Percentiles rank a stretch among this genome's conserved stretches.
These are phyloP conservation scores for Abramis brama DNA, from an alignment of 2,113 vertebrate genomes.

Conservation along the genomic window DNA sequence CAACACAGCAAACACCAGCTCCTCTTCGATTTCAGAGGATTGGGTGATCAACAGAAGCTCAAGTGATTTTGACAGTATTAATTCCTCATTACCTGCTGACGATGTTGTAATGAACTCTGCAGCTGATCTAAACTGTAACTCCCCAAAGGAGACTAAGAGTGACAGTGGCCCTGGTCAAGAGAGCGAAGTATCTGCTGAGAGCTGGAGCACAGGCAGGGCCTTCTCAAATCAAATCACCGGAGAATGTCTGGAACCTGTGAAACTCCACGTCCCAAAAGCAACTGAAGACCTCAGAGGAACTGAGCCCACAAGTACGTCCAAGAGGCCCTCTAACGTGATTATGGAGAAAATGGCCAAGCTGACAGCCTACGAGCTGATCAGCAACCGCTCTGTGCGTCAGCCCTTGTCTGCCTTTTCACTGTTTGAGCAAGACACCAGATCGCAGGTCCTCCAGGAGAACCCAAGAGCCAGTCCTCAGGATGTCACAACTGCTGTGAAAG, in stretches of 20 bases:
- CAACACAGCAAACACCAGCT: constrained; percentile 69
- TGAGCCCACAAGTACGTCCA: constrained; percentile 52
- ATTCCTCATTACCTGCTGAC: constrained; percentile 59
- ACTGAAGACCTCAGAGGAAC: constrained; percentile 13
- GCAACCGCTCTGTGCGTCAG: constrained; percentile 79
- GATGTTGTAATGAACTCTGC: constrained; percentile 45
- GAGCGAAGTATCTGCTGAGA: constrained; percentile 75
- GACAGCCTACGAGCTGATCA: constrained; percentile 90
- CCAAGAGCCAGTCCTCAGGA: constrained; percentile 80
- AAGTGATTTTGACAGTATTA: constrained; percentile 51
- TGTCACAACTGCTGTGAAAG: constrained; percentile 75
- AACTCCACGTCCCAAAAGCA: constrained; percentile 72
- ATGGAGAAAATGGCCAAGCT: constrained; percentile 81
- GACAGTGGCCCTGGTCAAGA: constrained; percentile 47
- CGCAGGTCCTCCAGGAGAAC: constrained; percentile 79
- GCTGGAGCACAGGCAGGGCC: constrained; percentile 85
- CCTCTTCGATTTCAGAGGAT: constrained; percentile 74
- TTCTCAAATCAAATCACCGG: constrained; percentile 70
- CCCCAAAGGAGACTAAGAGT: constrained; percentile 12
- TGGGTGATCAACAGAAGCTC: constrained; percentile 67
- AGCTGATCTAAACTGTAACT: not conserved
- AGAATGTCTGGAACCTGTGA: constrained; percentile 83
- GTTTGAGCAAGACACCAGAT: constrained; percentile 83
- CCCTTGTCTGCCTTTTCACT: constrained; percentile 83
- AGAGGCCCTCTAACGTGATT: constrained; percentile 77